Evolutionary conservation across 1,140 invertebrate species (phyloP).

Genomic region (Dufourea novaeangliae): DNA sequence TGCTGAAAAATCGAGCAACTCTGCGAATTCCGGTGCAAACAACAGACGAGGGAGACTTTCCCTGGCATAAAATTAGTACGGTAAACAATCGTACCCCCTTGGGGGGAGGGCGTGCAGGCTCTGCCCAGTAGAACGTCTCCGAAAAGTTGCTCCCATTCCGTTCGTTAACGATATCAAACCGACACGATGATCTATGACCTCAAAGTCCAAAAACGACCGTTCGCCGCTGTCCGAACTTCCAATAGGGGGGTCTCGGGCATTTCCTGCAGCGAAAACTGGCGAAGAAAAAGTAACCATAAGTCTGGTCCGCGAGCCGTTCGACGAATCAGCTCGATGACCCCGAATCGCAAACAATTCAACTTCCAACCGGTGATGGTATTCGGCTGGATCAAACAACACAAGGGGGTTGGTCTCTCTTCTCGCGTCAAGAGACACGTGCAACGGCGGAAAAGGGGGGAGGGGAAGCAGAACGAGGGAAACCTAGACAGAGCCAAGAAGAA

Average conservation of each 20-base stretch:
- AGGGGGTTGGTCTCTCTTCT: slow-evolving; percentile 4
- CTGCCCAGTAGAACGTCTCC: no score
- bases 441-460: not conserved
- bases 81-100: not conserved
- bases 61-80: slow-evolving; percentile 36
- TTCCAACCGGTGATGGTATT: not conserved
- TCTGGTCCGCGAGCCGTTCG: not conserved
- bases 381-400: not conserved
- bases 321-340: not conserved
- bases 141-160: not conserved
- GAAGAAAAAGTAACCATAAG: not conserved
- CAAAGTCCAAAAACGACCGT: not conserved
- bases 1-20: slow-evolving; percentile 16
- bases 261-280: not conserved
- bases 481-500: not conserved
- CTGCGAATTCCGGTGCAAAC: not conserved
- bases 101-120: no score
- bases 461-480: not conserved
- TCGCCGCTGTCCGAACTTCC: no score
- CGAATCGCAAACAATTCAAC: not conserved
- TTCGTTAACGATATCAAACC: not conserved
- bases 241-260: no score
- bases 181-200: not conserved
- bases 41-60: not conserved
- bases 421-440: slow-evolving; percentile 27